Conservation (phyloP, 1,140 invertebrate species). For the Leptopilina clavipes region DNA sequence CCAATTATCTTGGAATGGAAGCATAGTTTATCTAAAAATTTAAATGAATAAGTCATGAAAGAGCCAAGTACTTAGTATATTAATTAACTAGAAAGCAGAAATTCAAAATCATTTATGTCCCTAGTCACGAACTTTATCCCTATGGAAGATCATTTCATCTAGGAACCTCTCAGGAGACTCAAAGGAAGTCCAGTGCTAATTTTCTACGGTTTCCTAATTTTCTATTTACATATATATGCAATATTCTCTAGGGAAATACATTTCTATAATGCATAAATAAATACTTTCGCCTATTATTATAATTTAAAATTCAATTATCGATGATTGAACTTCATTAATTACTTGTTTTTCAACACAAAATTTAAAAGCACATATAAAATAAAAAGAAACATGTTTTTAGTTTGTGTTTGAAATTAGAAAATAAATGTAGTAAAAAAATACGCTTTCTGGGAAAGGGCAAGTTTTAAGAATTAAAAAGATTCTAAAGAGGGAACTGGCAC, state of each 20-base stretch:
- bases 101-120: conserved; percentile 18
- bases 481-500: neutral
- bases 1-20: neutral
- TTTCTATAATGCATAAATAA: neutral
- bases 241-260: neutral
- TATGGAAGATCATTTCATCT: neutral
- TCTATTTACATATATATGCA: conserved; percentile 5
- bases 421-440: too few relatives aligned
- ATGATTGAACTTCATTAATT: too few relatives aligned
- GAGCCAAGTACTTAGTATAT: neutral
- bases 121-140: conserved; percentile 10
- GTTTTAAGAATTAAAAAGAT: neutral
- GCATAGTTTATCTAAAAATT: neutral
- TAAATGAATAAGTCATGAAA: neutral
- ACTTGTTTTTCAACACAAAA: too few relatives aligned
- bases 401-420: too few relatives aligned
- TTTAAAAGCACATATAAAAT: too few relatives aligned
- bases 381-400: too few relatives aligned
- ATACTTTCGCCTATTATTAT: too few relatives aligned
- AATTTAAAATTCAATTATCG: too few relatives aligned
- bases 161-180: neutral
- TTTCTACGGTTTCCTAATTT: conserved; percentile 31
- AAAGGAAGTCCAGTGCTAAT: conserved; percentile 19
- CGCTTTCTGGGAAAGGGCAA: neutral
- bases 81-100: conserved; percentile 9